Evolutionary conservation across 2,113 vertebrate genomes (phyloP).

Genomic region (Misgurnus anguillicaudatus): DNA sequence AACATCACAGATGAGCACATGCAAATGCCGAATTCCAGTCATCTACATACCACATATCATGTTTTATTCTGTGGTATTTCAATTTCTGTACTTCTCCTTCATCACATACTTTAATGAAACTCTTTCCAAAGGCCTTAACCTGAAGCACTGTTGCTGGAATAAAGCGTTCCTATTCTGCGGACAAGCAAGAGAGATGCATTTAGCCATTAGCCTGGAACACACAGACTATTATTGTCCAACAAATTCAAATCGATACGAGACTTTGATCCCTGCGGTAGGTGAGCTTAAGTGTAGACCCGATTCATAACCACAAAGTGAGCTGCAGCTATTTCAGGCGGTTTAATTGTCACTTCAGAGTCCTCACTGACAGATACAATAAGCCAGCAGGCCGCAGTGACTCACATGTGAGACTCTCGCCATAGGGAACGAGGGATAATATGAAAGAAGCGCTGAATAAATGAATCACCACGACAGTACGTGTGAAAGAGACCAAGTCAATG

Average conservation of each 20-base stretch:
- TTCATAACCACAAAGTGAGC: slow-evolving; percentile 22
- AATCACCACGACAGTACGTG: slow-evolving; percentile 25
- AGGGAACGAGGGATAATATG: slow-evolving; percentile 21
- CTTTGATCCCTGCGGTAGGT: slow-evolving; percentile 15
- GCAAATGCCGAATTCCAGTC: too few relatives aligned
- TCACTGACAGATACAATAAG: slow-evolving; percentile 44
- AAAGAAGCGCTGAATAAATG: slow-evolving; percentile 29
- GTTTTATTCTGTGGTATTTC: too few relatives aligned
- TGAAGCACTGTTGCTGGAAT: neutral
- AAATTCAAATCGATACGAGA: neutral
- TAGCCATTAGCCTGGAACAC: slow-evolving; percentile 18
- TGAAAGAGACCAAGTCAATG: slow-evolving; percentile 8
- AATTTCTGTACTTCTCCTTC: neutral
- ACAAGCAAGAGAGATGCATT: neutral
- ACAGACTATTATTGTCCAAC: neutral
- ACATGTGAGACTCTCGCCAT: slow-evolving; percentile 21
- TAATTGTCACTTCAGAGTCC: slow-evolving; percentile 43
- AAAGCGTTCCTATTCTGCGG: neutral
- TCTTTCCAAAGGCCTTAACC: neutral
- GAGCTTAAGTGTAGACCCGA: slow-evolving; percentile 17
- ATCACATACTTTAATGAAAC: neutral
- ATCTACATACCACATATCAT: too few relatives aligned
- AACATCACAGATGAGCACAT: too few relatives aligned
- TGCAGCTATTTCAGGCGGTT: slow-evolving; percentile 33
- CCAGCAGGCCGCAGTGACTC: slow-evolving; percentile 33